Evolutionary conservation across 2,113 vertebrate genomes (phyloP), one percentile per base, ranked within the genome.

Genomic region (Taurulus bubalis): DNA sequence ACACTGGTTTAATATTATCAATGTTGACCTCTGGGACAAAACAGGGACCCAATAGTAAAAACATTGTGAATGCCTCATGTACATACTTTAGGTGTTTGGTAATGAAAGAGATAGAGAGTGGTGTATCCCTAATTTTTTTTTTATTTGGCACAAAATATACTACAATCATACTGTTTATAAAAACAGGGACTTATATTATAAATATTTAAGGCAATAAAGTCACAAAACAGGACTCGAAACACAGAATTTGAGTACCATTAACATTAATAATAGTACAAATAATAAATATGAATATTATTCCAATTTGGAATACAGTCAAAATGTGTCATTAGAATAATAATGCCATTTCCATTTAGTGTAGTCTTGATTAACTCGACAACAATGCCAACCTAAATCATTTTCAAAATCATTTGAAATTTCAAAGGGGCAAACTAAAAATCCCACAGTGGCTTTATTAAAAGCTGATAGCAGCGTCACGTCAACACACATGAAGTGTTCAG

Each of bases 401-500:
- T 16, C 1, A n/a, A 12, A 72, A 45, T 30, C 40, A 3, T 45
- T 5, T 10, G 3, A 24, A 56, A 26, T 56, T 24, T 56, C 0
- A 56, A 26, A 56, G 53, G 24, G n/a, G 53, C 55, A 12, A 7
- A 28, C 24, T 26, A 26, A 4, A 6, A 58, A 58, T 28, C 0
- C 38, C 20, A 16, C 16, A 28, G 9, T 2, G 18, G 8, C 18
- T 12, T 56, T 18, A 30, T 22, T 8, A 66, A 63, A 40, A 28
- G 14, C 28, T 9, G 9, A 32, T 0, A 75, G 28, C 30, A 49
- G 51, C 26, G 16, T 91, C 73, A 94, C 0, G 89, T 92, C 56
- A 94, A 38, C 22, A 49, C 49, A 38, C 94, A 95, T 0, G 71
- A 74, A 22, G 38, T 0, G 14, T 84, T 79, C 2, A 71, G 1